phyloP scores from a whole-genome alignment of 2,113 vertebrate genomes.

The Colinus virginianus region DNA sequence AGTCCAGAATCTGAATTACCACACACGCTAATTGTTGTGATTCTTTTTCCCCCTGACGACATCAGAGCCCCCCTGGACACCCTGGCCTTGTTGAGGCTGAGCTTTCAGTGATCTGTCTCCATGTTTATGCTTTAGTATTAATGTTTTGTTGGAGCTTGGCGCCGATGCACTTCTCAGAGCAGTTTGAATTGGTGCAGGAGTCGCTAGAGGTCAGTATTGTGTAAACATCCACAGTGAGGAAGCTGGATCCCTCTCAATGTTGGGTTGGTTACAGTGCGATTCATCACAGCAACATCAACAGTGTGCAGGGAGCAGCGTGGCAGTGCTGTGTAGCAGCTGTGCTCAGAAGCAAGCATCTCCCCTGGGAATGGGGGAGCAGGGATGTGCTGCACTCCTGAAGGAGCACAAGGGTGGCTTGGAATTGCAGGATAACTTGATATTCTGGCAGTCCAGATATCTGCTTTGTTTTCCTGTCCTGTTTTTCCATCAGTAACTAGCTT shows the following conservation, averaged over 20 bases:
- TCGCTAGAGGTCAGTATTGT: constrained; percentile 61
- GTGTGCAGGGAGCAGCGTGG: neutral
- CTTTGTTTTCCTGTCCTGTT: neutral
- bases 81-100: neutral
- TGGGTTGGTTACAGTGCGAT: neutral
- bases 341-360: neutral
- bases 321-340: neutral
- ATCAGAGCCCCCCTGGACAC: accelerated
- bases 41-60: neutral
- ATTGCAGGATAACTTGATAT: neutral
- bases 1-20: neutral
- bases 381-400: neutral
- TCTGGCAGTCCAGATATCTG: neutral
- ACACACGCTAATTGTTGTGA: neutral
- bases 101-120: neutral
- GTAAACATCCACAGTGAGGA: neutral
- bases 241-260: neutral
- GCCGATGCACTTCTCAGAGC: neutral
- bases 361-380: neutral
- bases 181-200: neutral
- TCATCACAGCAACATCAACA: accelerated
- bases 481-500: neutral
- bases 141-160: neutral
- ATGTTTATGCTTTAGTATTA: neutral
- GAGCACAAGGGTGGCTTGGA: neutral